Conservation (phyloP, 92 coral and sea anemone species). For the Epizoanthus fatuus region DNA sequence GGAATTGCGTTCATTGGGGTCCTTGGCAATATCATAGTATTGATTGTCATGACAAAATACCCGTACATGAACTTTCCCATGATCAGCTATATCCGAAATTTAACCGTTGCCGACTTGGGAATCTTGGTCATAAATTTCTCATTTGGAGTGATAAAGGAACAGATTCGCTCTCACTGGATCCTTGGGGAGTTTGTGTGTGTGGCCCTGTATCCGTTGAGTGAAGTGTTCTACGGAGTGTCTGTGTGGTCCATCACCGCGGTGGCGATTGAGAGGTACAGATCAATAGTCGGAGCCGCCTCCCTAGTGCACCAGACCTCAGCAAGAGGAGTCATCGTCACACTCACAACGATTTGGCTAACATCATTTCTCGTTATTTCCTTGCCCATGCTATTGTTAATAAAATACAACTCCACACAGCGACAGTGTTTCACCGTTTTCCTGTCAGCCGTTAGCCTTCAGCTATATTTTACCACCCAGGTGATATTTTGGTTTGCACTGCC, state of each 20-base stretch:
- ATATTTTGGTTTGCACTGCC: conserved; percentile 45
- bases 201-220: conserved; percentile 20
- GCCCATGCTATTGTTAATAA: background rate
- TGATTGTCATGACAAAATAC: conserved; percentile 12
- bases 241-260: conserved; percentile 28
- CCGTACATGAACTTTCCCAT: conserved; percentile 18
- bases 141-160: conserved; percentile 21
- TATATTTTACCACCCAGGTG: conserved; percentile 19
- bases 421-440: background rate
- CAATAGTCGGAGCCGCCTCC: conserved; percentile 12
- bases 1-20: conserved; percentile 19
- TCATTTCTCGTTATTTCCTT: conserved; percentile 29
- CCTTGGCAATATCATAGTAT: background rate
- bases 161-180: conserved; percentile 16
- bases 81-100: conserved; percentile 6
- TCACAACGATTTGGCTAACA: background rate
- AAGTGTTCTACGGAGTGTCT: conserved; percentile 23
- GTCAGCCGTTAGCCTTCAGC: background rate
- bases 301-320: conserved; percentile 15
- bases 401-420: background rate
- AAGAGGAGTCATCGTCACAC: background rate
- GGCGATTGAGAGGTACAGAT: conserved; percentile 14
- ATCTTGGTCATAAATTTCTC: conserved; percentile 20
- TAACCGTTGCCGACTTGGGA: conserved; percentile 34
- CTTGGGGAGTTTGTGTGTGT: conserved; percentile 25